Evolutionary conservation across 1,140 invertebrate genomes (phyloP).

Genomic region (Nasonia longicornis): DNA sequence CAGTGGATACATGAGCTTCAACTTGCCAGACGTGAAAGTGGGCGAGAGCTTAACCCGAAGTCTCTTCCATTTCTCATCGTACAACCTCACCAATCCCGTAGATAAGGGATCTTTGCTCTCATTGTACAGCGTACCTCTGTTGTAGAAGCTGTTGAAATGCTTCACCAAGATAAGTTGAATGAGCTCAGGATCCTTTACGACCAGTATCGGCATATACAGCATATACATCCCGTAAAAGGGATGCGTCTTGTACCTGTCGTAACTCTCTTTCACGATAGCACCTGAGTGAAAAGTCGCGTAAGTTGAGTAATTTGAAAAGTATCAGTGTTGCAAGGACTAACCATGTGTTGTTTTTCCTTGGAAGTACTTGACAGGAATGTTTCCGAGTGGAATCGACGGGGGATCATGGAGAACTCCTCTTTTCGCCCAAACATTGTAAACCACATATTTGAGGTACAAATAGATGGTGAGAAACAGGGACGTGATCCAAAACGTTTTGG

Average conservation of each 20-base stretch:
- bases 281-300: neutral
- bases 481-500: neutral
- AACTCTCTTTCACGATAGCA: slow-evolving; percentile 15
- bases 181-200: slow-evolving; percentile 67
- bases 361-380: slow-evolving; percentile 62
- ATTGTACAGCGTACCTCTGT: slow-evolving; percentile 62
- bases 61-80: slow-evolving; percentile 67
- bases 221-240: slow-evolving; percentile 63
- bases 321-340: neutral
- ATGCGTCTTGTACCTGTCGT: slow-evolving; percentile 39
- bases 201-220: slow-evolving; percentile 64
- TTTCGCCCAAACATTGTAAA: slow-evolving; percentile 55
- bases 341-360: slow-evolving; percentile 27
- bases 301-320: neutral
- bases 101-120: slow-evolving; percentile 68
- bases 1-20: slow-evolving; percentile 71
- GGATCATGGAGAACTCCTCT: slow-evolving; percentile 52
- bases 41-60: slow-evolving; percentile 69
- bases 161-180: slow-evolving; percentile 65
- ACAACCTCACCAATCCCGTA: slow-evolving; percentile 66
- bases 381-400: slow-evolving; percentile 66
- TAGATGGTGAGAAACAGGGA: slow-evolving; percentile 25
- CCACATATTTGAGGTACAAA: slow-evolving; percentile 49
- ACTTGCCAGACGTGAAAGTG: slow-evolving; percentile 70
- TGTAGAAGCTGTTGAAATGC: slow-evolving; percentile 67